Base-by-base conservation (phyloP, 2,888 invertebrate species). In the Gortyna flavago region DNA sequence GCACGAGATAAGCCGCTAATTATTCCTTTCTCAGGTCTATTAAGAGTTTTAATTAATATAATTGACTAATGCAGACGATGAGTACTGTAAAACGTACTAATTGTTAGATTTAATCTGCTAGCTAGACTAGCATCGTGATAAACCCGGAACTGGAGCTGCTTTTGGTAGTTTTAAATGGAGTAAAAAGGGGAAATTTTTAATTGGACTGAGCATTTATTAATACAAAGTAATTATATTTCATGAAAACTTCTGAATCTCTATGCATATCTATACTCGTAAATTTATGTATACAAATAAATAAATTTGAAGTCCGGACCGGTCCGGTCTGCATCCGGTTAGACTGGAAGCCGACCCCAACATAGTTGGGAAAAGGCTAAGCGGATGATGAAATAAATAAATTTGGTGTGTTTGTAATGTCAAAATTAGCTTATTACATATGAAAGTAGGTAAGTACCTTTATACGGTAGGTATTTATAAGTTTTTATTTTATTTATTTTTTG, bases 21-120 rank as follows among this genome's bases (percentile, higher is more conserved):
- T 83, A 85, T 72, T 81, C 72, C 80, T 83, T 88, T 87, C 87
- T 83, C 87, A 87, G 85, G 87, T 87, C 83, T 81, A 87, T 87
- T 86, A 86, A 81, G 81, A 83, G 38, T 83, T 80, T 81, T 85
- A 88, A 87, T 87, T 87, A 86, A 79, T 85, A 79, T 87, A 87
- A 87, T 87, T 88, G 88, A 85, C 83, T 87, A 82, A 87, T 85
- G 57, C 67, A 67, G 82, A 87, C 77, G 80, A 79, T 78, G 88
- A 77, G 77, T 76, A 72, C 81, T 76, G 75, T 83, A 75, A 78
- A 80, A 80, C 72, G 77, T 59, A 79, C 66, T 84, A 86, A 84
- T 87, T 87, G 79, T 79, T 79, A 76, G 79, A 85, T 84, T 85
- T 85, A 85, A 84, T 84, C 81, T 72, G 61, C 61, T 21, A 16